Base-by-base conservation (phyloP, 2,113 vertebrate species). In the Rhombomys opimus region DNA sequence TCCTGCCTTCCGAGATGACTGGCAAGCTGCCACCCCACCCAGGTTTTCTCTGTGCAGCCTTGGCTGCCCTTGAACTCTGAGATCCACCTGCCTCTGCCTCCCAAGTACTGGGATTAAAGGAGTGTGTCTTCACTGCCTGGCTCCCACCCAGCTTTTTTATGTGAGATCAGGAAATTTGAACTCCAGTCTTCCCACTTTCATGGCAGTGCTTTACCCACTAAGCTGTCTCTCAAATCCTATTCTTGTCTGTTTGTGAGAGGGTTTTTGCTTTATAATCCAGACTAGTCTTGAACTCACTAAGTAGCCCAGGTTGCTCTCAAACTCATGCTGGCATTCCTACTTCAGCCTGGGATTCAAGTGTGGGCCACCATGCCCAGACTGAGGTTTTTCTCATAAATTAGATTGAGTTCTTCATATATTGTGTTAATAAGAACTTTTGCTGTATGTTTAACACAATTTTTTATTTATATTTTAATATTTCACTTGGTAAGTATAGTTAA, bases 351-450 rank as follows among this genome's bases (percentile, higher is more conserved):
- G 68, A 57, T 18, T 73, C 52, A 57, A 17, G 32, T 88, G 22
- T 72, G 22, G 22, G 65, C 22, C 50, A 73, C 52, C 15, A 59
- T 59, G 35, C 87, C 52, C 50, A 68, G 68, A n/a, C 23, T 87
- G 27, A 67, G 11, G 1, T 75, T 61, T 89, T 35, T 93, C 25
- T 77, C 7, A 30, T 78, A 89, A 89, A 38, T 91, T 89, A 20
- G 63, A 90, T 80, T 94, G 78, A 87, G 7, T 27, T 88, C 57
- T 92, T 87, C 91, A 67, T 90, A 32, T 75, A 93, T 65, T 59
- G 4, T 77, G 82, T 41, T 92, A 61, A 61, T 59, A 82, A 57
- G 57, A 94, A 80, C 30, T 94, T 93, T 90, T 76, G 30, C 25
- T 86, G 5, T 65, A 30, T 75, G 12, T 65, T 67, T 81, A 81